Evolutionary conservation across 2,113 vertebrate species (phyloP).

Genomic region (Sinocyclocheilus maitianheensis): DNA sequence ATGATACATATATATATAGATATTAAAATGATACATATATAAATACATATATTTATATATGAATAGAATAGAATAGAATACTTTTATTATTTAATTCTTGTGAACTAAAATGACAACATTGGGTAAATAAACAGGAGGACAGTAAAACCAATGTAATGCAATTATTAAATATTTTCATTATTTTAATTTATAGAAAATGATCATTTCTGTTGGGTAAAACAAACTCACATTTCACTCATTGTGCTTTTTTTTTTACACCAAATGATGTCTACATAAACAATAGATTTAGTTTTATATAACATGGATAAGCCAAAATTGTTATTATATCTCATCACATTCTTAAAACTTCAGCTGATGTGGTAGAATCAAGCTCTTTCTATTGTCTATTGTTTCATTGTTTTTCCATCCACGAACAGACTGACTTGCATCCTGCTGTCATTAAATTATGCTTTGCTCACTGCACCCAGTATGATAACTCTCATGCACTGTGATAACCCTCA

Average conservation of each 20-base stretch:
- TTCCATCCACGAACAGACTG: background rate
- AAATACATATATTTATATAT: too few relatives aligned
- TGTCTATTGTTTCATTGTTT: background rate
- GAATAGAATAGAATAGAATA: too few relatives aligned
- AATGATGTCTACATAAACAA: background rate
- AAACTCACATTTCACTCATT: background rate
- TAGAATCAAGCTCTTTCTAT: background rate
- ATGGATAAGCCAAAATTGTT: background rate
- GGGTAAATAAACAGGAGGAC: background rate
- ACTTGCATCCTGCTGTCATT: conserved; percentile 17
- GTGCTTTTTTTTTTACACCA: background rate
- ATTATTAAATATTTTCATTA: background rate
- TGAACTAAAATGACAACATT: background rate
- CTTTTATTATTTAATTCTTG: too few relatives aligned
- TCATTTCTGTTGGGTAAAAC: background rate
- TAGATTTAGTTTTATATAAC: background rate
- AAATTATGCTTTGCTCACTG: conserved; percentile 3
- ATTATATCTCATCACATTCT: background rate
- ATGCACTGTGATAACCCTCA: background rate
- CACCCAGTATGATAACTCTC: background rate
- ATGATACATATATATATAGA: too few relatives aligned
- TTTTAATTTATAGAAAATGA: background rate
- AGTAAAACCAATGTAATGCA: background rate
- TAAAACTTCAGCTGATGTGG: background rate
- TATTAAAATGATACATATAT: too few relatives aligned